These are phyloP conservation scores for Rhabdomys pumilio DNA, from an alignment of 2,797 vertebrate genomes.

Conservation along the genomic window DNA sequence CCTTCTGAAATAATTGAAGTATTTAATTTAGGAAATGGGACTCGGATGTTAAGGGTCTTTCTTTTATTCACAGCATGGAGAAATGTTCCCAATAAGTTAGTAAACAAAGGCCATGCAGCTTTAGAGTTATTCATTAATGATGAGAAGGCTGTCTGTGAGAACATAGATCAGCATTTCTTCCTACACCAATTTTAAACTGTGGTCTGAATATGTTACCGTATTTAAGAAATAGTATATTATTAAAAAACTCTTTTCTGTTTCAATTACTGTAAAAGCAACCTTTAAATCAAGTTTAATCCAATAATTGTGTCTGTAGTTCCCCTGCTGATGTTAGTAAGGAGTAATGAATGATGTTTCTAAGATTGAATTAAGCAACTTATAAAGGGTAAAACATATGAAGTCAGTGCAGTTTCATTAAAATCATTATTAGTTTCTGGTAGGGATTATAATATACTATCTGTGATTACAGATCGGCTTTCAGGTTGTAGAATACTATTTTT, in stretches of 20 bases:
- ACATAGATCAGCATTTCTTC: background rate
- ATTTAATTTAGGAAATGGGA: slow-evolving; percentile 70
- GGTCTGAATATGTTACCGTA: background rate
- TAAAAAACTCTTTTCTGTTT: slow-evolving; percentile 39
- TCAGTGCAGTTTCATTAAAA: slow-evolving; percentile 59
- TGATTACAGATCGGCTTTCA: slow-evolving; percentile 76
- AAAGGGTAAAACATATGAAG: slow-evolving; percentile 70
- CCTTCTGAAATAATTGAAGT: slow-evolving; percentile 54
- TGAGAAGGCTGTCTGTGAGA: background rate
- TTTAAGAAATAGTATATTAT: slow-evolving; percentile 61
- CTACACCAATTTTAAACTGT: slow-evolving; percentile 4
- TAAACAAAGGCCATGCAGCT: slow-evolving; percentile 8
- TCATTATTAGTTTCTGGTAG: slow-evolving; percentile 70
- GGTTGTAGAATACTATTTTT: slow-evolving; percentile 42
- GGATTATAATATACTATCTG: slow-evolving; percentile 51
- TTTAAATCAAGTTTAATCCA: slow-evolving; percentile 74
- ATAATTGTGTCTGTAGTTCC: slow-evolving; percentile 49
- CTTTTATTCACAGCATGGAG: slow-evolving; percentile 33
- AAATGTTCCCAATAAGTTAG: slow-evolving; percentile 52
- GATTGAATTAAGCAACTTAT: slow-evolving; percentile 67
- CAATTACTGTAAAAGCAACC: slow-evolving; percentile 73
- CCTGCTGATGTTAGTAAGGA: slow-evolving; percentile 64
- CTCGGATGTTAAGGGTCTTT: slow-evolving; percentile 34
- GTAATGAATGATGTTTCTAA: slow-evolving; percentile 68
- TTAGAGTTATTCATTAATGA: background rate